Percentiles rank a stretch among this genome's conserved stretches.
Evolutionary conservation across 2,113 vertebrate genomes (phyloP).

Genomic region (Alectura lathami): DNA sequence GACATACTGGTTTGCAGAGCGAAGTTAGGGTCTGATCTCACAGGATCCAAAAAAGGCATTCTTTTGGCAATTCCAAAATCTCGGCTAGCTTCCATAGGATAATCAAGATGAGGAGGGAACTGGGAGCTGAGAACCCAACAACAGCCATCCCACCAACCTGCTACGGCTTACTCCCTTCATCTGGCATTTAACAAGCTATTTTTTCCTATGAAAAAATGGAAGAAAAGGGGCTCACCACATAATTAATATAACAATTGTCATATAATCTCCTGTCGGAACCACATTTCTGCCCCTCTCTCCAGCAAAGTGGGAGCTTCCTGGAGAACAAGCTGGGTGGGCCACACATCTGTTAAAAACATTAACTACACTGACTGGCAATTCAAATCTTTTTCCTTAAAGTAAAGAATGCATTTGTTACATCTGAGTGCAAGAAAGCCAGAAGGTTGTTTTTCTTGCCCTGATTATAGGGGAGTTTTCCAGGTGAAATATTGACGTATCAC

Average conservation of each 20-base stretch:
- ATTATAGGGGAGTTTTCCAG: not conserved
- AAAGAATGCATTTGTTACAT: not conserved
- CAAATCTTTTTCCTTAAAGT: not conserved
- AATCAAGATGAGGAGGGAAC: not conserved
- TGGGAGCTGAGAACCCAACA: not conserved
- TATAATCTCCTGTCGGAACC: not conserved
- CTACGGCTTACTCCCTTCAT: not conserved
- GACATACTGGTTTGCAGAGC: not conserved
- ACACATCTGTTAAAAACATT: not conserved
- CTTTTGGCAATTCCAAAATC: not conserved
- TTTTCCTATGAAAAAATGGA: not conserved
- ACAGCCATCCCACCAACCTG: not conserved
- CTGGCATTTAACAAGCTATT: not conserved
- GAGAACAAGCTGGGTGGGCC: not conserved
- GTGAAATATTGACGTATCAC: not conserved
- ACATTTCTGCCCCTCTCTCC: not conserved
- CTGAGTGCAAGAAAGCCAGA: not conserved
- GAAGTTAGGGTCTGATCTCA: too few relatives aligned
- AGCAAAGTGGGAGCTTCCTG: not conserved
- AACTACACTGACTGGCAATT: not conserved
- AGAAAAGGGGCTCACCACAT: not conserved
- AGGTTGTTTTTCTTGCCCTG: not conserved
- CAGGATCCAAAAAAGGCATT: too few relatives aligned
- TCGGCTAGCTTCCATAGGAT: not conserved
- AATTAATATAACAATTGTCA: too few relatives aligned